Evolutionary conservation across 2,797 vertebrate species (phyloP).

Genomic region (Thamnophis elegans): DNA sequence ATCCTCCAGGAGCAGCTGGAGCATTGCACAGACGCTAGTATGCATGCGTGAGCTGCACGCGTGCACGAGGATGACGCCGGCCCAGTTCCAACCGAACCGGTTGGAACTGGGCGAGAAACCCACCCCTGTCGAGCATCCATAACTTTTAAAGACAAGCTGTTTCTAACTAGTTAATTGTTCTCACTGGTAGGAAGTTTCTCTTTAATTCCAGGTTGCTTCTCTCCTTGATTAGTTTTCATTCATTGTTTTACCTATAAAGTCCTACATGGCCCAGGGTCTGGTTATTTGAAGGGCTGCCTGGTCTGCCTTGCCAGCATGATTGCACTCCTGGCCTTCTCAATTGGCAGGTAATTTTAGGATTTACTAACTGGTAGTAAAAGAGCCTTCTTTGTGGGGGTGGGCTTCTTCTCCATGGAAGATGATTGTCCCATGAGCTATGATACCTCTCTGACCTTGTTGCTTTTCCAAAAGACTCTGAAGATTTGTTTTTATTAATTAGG

Average conservation of each 20-base stretch:
- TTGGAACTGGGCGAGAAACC: no score
- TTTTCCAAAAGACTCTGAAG: background rate
- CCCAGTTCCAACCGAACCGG: no score
- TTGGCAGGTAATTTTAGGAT: background rate
- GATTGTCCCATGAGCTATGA: background rate
- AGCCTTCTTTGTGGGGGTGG: background rate
- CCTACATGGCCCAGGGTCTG: background rate
- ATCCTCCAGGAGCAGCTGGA: no score
- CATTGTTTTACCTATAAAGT: background rate
- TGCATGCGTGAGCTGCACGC: no score
- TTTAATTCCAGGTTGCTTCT: background rate
- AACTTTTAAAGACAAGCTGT: background rate
- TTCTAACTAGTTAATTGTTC: background rate
- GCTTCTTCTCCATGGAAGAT: background rate
- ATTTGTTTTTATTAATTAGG: background rate
- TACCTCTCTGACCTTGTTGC: background rate
- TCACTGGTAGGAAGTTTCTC: background rate
- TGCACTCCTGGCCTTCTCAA: background rate
- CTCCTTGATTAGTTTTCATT: background rate
- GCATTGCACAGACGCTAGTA: no score
- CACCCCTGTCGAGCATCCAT: no score
- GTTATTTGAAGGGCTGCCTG: background rate
- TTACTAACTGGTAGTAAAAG: background rate
- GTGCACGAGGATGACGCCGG: no score
- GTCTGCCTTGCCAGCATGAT: background rate